Evolutionary conservation across 2,888 invertebrate genomes (phyloP), one percentile per base, ranked within the genome.

Genomic region (Macaria liturata): DNA sequence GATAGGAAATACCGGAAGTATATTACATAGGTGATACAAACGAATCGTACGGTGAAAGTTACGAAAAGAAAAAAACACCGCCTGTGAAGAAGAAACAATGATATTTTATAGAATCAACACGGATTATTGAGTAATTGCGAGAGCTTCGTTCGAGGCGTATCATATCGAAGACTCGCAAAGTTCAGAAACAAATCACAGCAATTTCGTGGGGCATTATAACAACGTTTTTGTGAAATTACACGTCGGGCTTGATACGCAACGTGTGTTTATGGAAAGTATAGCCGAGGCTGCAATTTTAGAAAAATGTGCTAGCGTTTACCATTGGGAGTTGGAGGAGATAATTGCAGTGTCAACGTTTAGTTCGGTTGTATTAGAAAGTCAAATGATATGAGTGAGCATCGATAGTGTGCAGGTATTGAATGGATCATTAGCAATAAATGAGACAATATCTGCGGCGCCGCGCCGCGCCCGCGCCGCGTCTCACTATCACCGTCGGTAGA

Each of bases 341-440:
- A 72, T 69, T 68, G 68, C 72, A 69, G 75, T 76, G 71, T 69
- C 61, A 68, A 64, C 56, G 59, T 65, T 70, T 62, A 64, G 67
- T 69, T 67, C 54, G 59, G 69, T 74, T 69, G 58, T 64, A 72
- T 81, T 83, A 81, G 81, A 85, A 82, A 84, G 81, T 76, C 62
- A 65, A 68, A 71, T 74, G 68, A 69, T 71, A 59, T 72, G 75
- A 75, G 61, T 65, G 57, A 62, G 59, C 62, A 67, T 67, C 62
- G 59, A 69, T 62, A 66, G 57, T 68, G 62, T 60, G 66, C 62
- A 64, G 59, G 75, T 74, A 77, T 79, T 85, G 78, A 85, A 87
- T 86, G 83, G 80, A 83, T 86, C 87, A 88, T 88, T 85, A 86
- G 84, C 81, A 84, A 83, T 84, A 84, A 87, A 88, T 84, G 85